Base-by-base conservation (phyloP, 2,113 vertebrate genomes). In the Zootoca vivipara region DNA sequence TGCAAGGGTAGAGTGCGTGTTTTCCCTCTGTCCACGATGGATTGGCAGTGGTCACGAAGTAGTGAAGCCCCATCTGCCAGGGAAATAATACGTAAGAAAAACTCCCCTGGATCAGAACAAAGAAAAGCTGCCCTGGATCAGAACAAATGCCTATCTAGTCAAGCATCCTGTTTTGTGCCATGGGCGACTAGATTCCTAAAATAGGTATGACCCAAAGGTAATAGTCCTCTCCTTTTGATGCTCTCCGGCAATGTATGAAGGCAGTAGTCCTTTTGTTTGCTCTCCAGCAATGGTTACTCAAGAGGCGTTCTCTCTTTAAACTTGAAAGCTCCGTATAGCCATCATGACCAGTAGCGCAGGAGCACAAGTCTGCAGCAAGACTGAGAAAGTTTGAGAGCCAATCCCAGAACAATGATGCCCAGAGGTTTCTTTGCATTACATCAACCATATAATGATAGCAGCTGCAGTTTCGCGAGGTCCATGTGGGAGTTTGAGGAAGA, bases 351-450 rank as follows among this genome's bases (percentile, higher is more conserved):
- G 8, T 13, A 22, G 73, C 40, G 35, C 73, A 77, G 67, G 75
- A 40, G 10, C 15, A 15, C 9, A 75, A 80, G 16, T 38, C 16
- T 85, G 22, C 22, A 33, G 42, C 22, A n/a, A 52, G 35, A 38
- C 12, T 1, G 0, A 40, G n/a, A 42, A 78, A 26, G 35, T 58
- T 12, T 75, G 0, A 3, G 65, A 86, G 78, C 42, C 0, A 38
- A 0, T 78, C 30, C 72, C 35, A 40, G 18, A 38, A 69, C 33
- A 18, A 52, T 74, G 64, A 38, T 65, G 35, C 70, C 56, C 18
- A 35, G 16, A 28, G 28, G 35, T 65, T 58, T 26, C 67, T 81
- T 42, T 62, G 35, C 26, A 10, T 40, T 73, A n/a, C 33, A 38
- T 28, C 10, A 12, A 78, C 9, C 28, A n/a, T n/a, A 5, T 62